phyloP scores from a whole-genome alignment of 2,113 vertebrate genomes.

The Cacatua alba region DNA sequence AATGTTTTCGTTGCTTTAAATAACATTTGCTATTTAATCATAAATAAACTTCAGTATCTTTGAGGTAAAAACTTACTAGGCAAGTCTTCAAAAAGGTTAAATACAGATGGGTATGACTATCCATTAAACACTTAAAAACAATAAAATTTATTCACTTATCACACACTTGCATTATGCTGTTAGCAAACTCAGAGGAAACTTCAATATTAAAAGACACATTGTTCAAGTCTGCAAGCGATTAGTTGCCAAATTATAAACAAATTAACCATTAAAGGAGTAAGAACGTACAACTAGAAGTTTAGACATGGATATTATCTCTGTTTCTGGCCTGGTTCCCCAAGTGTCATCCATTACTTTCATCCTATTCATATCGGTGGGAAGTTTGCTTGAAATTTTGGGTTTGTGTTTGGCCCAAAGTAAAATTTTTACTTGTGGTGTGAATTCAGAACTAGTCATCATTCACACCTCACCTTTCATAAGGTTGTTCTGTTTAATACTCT shows the following conservation, averaged over 20 bases:
- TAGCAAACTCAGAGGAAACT: neutral
- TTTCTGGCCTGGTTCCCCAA: neutral
- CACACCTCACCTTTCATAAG: fast-evolving
- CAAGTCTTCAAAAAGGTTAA: constrained; percentile 15
- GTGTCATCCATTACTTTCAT: neutral
- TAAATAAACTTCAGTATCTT: neutral
- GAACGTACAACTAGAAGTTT: neutral
- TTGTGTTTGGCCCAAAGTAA: neutral
- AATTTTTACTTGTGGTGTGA: neutral
- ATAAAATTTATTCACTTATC: neutral
- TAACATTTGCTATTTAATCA: neutral
- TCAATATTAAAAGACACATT: neutral
- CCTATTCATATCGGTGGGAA: neutral
- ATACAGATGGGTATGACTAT: neutral
- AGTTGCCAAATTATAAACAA: neutral
- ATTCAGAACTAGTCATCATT: neutral
- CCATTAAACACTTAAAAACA: neutral
- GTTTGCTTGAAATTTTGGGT: neutral
- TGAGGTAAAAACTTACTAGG: constrained; percentile 8
- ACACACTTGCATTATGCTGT: neutral
- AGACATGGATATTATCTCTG: neutral
- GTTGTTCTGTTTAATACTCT: neutral
- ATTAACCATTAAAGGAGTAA: neutral
- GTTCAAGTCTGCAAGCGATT: constrained; percentile 2
- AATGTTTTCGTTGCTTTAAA: neutral